A percentile compares a stretch with the other conserved stretches of the same genome.
Conservation (phyloP, 92 coral and sea anemone genomes). For the Montipora capitata region DNA sequence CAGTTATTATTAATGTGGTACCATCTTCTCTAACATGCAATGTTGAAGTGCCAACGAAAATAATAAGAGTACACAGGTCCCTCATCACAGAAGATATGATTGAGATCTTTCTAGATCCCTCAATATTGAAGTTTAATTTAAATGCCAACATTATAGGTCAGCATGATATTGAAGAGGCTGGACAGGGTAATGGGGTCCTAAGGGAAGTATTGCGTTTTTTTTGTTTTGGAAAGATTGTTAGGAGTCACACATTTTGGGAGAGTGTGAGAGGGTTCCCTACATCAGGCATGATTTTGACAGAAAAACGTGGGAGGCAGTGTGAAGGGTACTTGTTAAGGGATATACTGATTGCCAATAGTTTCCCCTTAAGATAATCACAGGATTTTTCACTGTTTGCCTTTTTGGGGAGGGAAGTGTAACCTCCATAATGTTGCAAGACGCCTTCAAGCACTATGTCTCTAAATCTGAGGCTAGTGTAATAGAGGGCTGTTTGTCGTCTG, state of each 20-base stretch:
- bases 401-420: conserved; percentile 52
- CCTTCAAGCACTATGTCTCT: conserved; percentile 46
- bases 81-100: conserved; percentile 42
- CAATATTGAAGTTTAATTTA: conserved; percentile 8
- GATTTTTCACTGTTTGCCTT: conserved; percentile 53
- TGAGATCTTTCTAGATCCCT: conserved; percentile 45
- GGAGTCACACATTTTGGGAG: no score
- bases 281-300: conserved; percentile 70
- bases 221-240: no score
- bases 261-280: conserved; percentile 35
- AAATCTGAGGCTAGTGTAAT: conserved; percentile 26
- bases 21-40: no score
- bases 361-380: conserved; percentile 40
- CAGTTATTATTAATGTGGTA: no score
- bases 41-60: no score
- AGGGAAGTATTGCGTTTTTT: no score
- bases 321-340: conserved; percentile 75
- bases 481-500: conserved; percentile 55
- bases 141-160: not conserved
- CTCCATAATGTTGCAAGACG: conserved; percentile 17
- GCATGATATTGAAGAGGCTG: no score
- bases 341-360: conserved; percentile 16
- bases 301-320: conserved; percentile 75
- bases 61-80: conserved; percentile 54
- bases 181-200: no score